These are phyloP conservation scores for Hedychridium roseum DNA, from an alignment of 2,888 invertebrate species.

Conservation along the genomic window DNA sequence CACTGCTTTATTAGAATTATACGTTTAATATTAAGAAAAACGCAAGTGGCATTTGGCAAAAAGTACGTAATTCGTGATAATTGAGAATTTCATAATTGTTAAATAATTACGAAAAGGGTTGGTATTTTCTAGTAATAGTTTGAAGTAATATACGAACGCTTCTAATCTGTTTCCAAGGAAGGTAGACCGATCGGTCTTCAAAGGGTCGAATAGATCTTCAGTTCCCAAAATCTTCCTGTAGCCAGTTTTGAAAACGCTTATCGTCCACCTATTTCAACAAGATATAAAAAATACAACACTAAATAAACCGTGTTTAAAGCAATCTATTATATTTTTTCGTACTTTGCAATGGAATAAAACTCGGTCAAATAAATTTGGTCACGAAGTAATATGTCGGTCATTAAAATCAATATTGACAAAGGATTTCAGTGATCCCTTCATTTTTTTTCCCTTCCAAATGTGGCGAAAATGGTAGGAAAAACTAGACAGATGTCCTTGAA, in stretches of 20 bases:
- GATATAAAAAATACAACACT: background rate
- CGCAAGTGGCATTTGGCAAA: no score
- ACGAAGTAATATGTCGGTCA: background rate
- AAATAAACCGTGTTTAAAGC: slow-evolving; percentile 1
- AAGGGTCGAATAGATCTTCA: slow-evolving; percentile 77
- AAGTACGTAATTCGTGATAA: no score
- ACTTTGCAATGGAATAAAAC: background rate
- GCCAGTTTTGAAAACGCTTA: slow-evolving; percentile 80
- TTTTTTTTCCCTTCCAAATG: no score
- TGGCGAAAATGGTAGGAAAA: no score
- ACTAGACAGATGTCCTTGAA: no score
- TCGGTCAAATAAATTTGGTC: slow-evolving; percentile 1
- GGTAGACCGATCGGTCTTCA: slow-evolving; percentile 74
- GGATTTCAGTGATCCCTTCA: background rate
- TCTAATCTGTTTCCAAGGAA: slow-evolving; percentile 74
- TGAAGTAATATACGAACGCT: slow-evolving; percentile 63
- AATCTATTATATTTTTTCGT: background rate
- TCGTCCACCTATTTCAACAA: slow-evolving; percentile 73
- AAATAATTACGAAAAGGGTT: background rate
- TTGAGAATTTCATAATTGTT: no score
- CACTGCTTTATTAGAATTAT: no score
- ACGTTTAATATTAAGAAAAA: no score
- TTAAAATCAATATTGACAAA: background rate
- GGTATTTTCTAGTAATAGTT: background rate
- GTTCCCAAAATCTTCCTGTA: slow-evolving; percentile 76